A percentile compares a stretch with the other conserved stretches of the same genome.
Conservation (phyloP, 2,888 invertebrate genomes). For the Aradus depressus region DNA sequence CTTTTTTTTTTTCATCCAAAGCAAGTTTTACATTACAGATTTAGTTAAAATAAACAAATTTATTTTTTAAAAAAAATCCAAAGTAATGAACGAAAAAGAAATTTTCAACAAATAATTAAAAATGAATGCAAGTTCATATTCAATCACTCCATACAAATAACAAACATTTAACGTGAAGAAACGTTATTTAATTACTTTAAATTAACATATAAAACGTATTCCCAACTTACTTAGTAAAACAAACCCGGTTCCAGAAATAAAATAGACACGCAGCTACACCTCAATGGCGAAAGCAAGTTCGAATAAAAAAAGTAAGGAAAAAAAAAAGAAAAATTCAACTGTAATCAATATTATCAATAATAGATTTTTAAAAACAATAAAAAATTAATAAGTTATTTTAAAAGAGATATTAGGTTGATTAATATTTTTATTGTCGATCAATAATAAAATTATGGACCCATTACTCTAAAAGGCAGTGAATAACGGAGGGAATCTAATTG, state of each 20-base stretch:
- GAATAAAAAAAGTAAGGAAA: no score
- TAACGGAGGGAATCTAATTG: no score
- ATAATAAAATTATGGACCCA: background rate
- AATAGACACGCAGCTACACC: constrained; percentile 20
- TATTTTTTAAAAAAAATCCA: background rate
- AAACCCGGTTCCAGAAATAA: constrained; percentile 11
- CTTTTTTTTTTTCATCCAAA: no score
- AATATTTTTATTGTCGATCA: background rate
- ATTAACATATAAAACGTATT: no score
- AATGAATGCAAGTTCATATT: no score
- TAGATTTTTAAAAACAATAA: background rate
- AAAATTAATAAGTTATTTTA: background rate
- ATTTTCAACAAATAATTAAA: no score
- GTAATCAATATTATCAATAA: background rate
- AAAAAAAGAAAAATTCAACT: constrained; percentile 4
- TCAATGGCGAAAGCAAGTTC: constrained; percentile 12
- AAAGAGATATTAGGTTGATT: background rate
- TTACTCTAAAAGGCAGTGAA: no score
- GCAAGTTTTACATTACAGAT: background rate
- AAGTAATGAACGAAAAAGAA: background rate
- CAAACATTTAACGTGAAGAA: no score
- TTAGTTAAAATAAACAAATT: background rate
- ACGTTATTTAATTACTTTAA: no score
- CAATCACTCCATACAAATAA: no score
- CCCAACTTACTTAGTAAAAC: no score